Conservation (phyloP, 2,888 invertebrate species). For the Zaprionus obscuricornis region DNA sequence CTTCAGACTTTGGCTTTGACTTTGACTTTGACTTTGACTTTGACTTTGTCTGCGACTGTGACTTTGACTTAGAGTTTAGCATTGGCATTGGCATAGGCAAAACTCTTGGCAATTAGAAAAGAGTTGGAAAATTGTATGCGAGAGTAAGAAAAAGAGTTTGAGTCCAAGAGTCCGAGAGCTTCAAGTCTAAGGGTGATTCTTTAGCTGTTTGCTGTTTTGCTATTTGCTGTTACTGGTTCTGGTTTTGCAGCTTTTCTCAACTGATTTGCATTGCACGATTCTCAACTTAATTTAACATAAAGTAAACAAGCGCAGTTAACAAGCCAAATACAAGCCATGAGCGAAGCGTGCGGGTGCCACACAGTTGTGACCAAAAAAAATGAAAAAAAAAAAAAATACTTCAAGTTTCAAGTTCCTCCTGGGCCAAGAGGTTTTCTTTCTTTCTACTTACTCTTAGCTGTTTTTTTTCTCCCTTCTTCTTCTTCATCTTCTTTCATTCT, state of each 20-base stretch:
- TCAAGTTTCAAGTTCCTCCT: too few species aligned
- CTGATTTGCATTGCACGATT: constrained; percentile 81
- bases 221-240: constrained; percentile 41
- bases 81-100: background rate
- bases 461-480: constrained; percentile 18
- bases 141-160: constrained; percentile 4
- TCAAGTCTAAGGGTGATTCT: constrained; percentile 14
- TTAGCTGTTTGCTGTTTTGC: constrained; percentile 5
- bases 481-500: too few species aligned
- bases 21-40: background rate
- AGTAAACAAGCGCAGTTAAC: constrained; percentile 80
- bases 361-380: constrained; percentile 36
- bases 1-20: constrained; percentile 3
- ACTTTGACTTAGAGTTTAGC: too few species aligned
- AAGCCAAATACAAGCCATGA: constrained; percentile 78
- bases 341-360: constrained; percentile 75
- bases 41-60: background rate
- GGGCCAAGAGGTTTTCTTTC: constrained; percentile 7
- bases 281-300: constrained; percentile 82
- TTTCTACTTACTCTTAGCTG: constrained; percentile 12
- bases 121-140: constrained; percentile 75
- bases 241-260: constrained; percentile 32
- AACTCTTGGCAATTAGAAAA: constrained; percentile 73
- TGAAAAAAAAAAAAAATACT: too few species aligned
- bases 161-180: constrained; percentile 5